Conservation (phyloP, 2,113 vertebrate species). For the Bucco capensis region DNA sequence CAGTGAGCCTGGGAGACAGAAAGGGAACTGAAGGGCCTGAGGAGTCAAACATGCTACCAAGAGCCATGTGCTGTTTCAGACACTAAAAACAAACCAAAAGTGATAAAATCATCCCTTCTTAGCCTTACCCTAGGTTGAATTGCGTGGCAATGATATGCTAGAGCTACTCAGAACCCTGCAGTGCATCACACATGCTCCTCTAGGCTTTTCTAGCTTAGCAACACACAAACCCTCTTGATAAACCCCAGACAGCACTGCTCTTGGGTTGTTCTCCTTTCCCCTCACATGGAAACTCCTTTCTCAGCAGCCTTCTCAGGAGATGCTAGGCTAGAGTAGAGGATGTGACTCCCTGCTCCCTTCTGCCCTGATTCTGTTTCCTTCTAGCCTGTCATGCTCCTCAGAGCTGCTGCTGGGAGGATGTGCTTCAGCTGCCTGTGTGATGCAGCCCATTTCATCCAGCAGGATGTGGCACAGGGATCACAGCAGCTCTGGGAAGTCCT, state of each 20-base stretch:
- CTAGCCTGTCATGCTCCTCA: background rate
- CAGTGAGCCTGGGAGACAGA: too few species aligned
- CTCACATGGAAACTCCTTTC: background rate
- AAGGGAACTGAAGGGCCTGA: too few species aligned
- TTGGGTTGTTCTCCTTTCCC: background rate
- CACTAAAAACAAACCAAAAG: background rate
- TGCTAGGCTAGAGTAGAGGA: background rate
- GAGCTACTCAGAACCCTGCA: background rate
- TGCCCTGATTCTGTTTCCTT: background rate
- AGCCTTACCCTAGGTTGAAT: background rate
- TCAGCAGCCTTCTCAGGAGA: background rate
- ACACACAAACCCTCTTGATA: background rate
- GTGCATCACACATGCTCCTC: background rate
- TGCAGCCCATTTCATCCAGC: background rate
- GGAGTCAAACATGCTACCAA: background rate
- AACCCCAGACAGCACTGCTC: background rate
- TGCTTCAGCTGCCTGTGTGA: background rate
- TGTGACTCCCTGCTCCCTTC: background rate
- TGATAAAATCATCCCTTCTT: background rate
- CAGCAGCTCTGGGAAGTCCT: background rate
- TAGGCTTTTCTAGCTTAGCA: background rate
- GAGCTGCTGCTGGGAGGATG: background rate
- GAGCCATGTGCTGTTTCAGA: background rate
- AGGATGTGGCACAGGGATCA: background rate
- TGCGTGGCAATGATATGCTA: background rate